Conservation (phyloP, 2,113 vertebrate genomes). For the Cercocebus atys region DNA sequence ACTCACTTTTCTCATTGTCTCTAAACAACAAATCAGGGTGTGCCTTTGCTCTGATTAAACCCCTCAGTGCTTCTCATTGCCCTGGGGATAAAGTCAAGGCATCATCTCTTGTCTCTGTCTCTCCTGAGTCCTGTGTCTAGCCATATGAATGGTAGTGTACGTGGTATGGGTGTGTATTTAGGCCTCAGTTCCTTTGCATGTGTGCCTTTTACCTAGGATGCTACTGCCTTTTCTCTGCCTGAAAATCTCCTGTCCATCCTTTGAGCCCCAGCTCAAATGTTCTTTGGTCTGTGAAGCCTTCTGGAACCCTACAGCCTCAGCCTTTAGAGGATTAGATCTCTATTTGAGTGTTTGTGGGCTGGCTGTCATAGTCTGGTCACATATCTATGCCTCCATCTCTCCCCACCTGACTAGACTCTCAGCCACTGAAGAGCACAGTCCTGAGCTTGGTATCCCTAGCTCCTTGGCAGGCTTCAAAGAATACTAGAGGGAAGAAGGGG, state of each 20-base stretch:
- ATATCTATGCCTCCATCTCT: neutral
- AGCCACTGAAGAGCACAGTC: neutral
- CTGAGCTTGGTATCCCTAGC: neutral
- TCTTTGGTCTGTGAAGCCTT: neutral
- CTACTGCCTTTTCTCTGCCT: neutral
- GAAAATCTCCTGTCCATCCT: neutral
- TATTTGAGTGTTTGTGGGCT: neutral
- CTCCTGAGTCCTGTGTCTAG: neutral
- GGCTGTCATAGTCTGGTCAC: neutral
- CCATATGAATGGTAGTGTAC: neutral
- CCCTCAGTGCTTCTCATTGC: neutral
- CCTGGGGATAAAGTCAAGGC: neutral
- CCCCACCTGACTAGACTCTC: neutral
- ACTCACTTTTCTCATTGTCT: neutral
- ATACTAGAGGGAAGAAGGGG: neutral
- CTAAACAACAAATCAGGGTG: neutral
- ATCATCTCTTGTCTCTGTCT: neutral
- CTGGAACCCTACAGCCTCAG: neutral
- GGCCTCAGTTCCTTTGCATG: neutral
- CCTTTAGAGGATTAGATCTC: neutral
- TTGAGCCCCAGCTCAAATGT: neutral
- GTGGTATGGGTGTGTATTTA: neutral
- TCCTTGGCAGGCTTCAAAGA: neutral
- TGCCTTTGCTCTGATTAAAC: neutral
- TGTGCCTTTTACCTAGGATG: neutral